A percentile compares a stretch with the other conserved stretches of the same genome.
Evolutionary conservation across 2,797 vertebrate species (phyloP).

Genomic region (Pseudochirops cupreus): DNA sequence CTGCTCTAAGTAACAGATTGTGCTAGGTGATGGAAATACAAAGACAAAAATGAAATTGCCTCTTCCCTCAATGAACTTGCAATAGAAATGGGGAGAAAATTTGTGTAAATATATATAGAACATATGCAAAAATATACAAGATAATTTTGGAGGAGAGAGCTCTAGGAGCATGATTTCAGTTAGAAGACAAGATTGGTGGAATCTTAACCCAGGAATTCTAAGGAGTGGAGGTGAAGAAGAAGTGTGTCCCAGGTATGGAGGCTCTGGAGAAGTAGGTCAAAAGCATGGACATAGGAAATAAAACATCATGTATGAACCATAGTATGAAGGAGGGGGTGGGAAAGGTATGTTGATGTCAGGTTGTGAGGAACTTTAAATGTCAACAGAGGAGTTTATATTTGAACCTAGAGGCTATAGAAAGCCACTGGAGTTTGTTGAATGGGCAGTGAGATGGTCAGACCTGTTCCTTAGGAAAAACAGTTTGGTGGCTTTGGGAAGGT

Average conservation of each 20-base stretch:
- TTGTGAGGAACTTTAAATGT: not conserved
- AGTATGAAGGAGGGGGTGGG: not conserved
- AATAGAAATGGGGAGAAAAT: not conserved
- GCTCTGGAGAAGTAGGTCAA: not conserved
- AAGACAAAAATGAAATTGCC: not conserved
- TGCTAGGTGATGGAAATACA: not conserved
- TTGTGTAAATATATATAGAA: not conserved
- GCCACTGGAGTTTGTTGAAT: not conserved
- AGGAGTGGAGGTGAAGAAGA: not conserved
- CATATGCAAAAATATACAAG: not conserved
- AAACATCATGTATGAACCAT: not conserved
- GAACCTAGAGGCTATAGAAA: not conserved
- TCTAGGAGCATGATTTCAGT: not conserved
- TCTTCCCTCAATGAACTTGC: not conserved
- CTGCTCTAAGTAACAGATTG: not conserved
- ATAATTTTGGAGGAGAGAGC: not conserved
- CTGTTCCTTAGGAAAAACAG: not conserved
- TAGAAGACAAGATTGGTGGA: not conserved
- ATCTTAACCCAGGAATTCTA: not conserved
- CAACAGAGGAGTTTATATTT: not conserved
- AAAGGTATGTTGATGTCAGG: not conserved
- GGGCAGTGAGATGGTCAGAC: not conserved
- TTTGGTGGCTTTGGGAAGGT: not conserved
- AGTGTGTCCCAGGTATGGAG: not conserved
- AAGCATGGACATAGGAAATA: not conserved